Evolutionary conservation across 1,140 invertebrate species (phyloP), one percentile per base, ranked within the genome.

Genomic region (Drosophila lacertosa): DNA sequence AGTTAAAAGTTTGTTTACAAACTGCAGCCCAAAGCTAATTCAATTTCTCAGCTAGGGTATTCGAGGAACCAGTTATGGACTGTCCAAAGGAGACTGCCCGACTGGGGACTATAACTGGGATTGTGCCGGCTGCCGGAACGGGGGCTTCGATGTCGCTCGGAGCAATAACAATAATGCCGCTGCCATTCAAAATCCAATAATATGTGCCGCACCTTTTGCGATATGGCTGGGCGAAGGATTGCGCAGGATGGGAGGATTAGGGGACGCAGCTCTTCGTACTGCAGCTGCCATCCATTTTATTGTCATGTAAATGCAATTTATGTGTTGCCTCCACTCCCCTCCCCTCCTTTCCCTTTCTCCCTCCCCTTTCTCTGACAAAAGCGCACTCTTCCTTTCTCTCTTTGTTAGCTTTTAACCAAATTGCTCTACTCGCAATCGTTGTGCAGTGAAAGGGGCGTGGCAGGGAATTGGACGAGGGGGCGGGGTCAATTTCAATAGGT

Each of bases 271-370:
- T 32, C 16, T 62, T 47, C 15, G 20, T 45, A 55, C 55, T 55
- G 54, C 42, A 51, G 44, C 60, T 59, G 50, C 47, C 72, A 59
- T 37, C 48, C 57, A 60, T 69, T 67, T 80, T 65, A 84, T 79
- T 84, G 80, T 86, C 76, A 72, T 83, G 76, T 80, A 76, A 72
- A 86, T 83, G 76, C 55, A 69, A 74, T 60, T 66, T 75, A 66
- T 74, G 62, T 58, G 70, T 47, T 24, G 15, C 37, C 40, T 47
- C 15, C 59, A 7, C 59, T 24, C 24, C 20, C 39, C 10, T 33
- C 22, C 0, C 20, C 10, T 20, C 32, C 39, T 22, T 42, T 15
- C 20, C 15, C 20, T 35, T n/a, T 26, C 57, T 24, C 20, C 5
- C 6, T 4, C 24, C 18, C 6, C 11, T 35, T 35, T n/a, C n/a